Conservation (phyloP, 2,797 vertebrate species). For the Pseudochaenichthys georgianus region DNA sequence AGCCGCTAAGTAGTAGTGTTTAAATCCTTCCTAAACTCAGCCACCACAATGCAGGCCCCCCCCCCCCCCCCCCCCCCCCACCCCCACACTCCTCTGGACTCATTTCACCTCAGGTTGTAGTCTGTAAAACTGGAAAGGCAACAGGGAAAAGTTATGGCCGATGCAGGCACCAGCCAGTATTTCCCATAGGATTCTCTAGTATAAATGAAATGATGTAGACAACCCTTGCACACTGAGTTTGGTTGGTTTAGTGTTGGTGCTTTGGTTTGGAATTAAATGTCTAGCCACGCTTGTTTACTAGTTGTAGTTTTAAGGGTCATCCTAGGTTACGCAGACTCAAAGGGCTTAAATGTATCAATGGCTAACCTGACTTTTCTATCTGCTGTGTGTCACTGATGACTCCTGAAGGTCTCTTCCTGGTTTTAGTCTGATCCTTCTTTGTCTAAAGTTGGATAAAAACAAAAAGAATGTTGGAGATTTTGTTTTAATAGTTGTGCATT, state of each 20-base stretch:
- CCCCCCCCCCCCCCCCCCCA: constrained; percentile 49
- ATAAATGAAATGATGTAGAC: constrained; percentile 1
- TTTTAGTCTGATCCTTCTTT: neutral
- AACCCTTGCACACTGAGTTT: neutral
- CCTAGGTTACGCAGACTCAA: constrained; percentile 22
- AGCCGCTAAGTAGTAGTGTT: constrained; percentile 82
- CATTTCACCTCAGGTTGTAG: constrained; percentile 63
- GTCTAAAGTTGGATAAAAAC: neutral
- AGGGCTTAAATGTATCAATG: constrained; percentile 27
- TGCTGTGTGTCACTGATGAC: neutral
- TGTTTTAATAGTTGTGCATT: neutral
- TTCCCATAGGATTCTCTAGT: constrained; percentile 9
- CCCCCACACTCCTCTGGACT: constrained; percentile 63
- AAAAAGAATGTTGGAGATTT: neutral
- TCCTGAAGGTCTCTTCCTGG: neutral
- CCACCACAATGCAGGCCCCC: constrained; percentile 61
- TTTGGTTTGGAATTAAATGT: constrained; percentile 60
- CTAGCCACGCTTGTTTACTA: constrained; percentile 54
- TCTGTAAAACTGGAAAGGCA: constrained; percentile 40
- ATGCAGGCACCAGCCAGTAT: constrained; percentile 16
- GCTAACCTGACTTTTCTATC: constrained; percentile 22
- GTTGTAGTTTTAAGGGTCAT: constrained; percentile 41
- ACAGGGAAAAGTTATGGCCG: constrained; percentile 16
- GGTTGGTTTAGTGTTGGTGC: constrained; percentile 22
- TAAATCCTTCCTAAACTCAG: constrained; percentile 76